phyloP scores from a whole-genome alignment of 1,140 invertebrate species.

The Halictus rubicundus region DNA sequence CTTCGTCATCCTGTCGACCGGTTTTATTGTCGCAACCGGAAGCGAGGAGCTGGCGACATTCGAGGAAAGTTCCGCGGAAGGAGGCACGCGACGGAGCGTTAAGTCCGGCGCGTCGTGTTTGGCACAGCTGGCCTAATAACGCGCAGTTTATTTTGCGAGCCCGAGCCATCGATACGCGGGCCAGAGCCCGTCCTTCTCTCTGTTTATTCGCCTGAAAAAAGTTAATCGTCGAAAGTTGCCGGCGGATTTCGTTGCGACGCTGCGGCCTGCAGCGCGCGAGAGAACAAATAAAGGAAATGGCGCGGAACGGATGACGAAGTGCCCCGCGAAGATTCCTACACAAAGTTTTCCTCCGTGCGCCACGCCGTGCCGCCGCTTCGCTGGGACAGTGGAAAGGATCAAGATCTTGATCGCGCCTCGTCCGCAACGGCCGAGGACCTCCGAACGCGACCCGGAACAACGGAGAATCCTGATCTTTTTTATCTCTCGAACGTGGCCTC shows the following conservation, averaged over 20 bases:
- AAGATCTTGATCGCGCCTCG: not conserved
- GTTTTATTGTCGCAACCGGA: not conserved
- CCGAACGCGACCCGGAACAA: too few relatives aligned
- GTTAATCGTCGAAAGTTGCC: constrained; percentile 45
- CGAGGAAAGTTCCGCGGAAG: not conserved
- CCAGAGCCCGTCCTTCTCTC: not conserved
- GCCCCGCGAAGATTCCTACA: constrained; percentile 14
- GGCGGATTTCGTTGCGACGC: not conserved
- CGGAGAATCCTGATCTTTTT: too few relatives aligned
- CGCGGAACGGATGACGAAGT: constrained; percentile 47
- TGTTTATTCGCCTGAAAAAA: constrained; percentile 41
- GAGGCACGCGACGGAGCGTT: not conserved
- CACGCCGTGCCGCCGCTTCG: too few relatives aligned
- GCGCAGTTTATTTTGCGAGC: constrained; percentile 14
- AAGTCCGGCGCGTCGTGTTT: constrained; percentile 9
- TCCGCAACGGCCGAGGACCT: not conserved
- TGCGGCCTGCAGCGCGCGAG: not conserved
- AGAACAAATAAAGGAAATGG: constrained; percentile 51
- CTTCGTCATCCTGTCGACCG: too few relatives aligned
- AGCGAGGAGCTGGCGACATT: not conserved
- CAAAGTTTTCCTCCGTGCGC: not conserved
- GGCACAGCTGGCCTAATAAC: constrained; percentile 34
- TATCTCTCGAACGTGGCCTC: too few relatives aligned
- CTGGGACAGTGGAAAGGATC: not conserved
- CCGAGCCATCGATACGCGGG: constrained; percentile 19